Percentiles rank a stretch among this genome's conserved stretches.
Conservation (phyloP, 2,797 vertebrate genomes). For the Clarias fuscus region DNA sequence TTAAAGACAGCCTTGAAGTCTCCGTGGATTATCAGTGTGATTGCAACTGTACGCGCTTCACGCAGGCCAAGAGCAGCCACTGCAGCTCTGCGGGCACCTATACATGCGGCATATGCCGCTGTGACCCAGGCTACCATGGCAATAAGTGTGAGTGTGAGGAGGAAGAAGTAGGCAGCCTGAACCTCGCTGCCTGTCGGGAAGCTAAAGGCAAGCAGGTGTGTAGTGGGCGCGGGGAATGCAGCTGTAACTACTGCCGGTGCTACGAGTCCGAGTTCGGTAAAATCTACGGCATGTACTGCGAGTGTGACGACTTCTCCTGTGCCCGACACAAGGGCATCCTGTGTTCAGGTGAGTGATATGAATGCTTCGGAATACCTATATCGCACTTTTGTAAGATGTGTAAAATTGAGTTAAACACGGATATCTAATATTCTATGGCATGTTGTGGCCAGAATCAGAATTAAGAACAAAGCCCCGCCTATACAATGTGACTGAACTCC, state of each 20-base stretch:
- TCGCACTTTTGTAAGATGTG: not conserved
- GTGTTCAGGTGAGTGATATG: conserved; percentile 85
- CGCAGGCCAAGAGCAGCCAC: conserved; percentile 74
- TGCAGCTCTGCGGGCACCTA: conserved; percentile 88
- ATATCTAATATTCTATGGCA: not conserved
- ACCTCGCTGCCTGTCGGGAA: conserved; percentile 86
- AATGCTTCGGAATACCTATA: not conserved
- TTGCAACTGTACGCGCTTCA: conserved; percentile 77
- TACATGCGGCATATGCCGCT: conserved; percentile 85
- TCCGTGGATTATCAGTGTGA: conserved; percentile 81
- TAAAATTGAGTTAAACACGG: not conserved
- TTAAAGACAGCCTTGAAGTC: conserved; percentile 90
- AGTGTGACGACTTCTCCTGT: conserved; percentile 97
- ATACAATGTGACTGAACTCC: not conserved
- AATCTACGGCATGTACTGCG: conserved; percentile 95
- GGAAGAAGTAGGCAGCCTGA: conserved; percentile 74
- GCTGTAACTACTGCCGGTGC: conserved; percentile 95
- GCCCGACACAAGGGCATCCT: conserved; percentile 93
- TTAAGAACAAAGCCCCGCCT: not conserved
- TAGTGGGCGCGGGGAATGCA: conserved; percentile 93
- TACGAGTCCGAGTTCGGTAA: conserved; percentile 96
- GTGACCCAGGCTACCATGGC: conserved; percentile 85
- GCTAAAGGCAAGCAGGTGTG: conserved; percentile 90
- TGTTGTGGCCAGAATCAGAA: not conserved
- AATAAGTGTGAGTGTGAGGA: conserved; percentile 91